phyloP scores from a whole-genome alignment of 2,888 invertebrate species.

The Muscina levida region DNA sequence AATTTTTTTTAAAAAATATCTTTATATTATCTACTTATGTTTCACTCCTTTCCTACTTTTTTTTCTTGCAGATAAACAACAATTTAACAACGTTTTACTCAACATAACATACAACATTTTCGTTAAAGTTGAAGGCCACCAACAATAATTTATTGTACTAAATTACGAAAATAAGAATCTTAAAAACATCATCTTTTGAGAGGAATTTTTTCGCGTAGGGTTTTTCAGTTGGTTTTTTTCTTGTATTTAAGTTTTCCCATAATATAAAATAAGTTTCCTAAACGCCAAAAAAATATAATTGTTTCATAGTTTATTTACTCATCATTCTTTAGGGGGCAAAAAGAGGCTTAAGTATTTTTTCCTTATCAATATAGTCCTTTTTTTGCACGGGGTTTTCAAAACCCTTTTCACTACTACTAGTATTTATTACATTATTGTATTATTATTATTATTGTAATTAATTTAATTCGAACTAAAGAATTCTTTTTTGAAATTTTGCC shows the following conservation, averaged over 20 bases:
- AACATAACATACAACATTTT: conserved; percentile 77
- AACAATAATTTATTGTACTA: conserved; percentile 54
- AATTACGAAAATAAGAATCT: conserved; percentile 61
- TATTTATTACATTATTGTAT: too few species aligned
- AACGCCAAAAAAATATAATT: conserved; percentile 13
- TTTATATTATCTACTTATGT: too few species aligned
- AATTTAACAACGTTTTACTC: conserved; percentile 68
- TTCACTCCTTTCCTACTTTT: conserved; percentile 24
- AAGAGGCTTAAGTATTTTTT: conserved; percentile 21
- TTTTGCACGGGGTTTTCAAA: too few species aligned
- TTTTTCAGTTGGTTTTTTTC: conserved; percentile 41
- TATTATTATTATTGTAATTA: too few species aligned
- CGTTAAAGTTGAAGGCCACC: conserved; percentile 68
- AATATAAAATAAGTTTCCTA: conserved; percentile 50
- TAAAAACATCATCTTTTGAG: conserved; percentile 54
- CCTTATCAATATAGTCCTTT: too few species aligned
- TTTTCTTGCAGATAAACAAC: conserved; percentile 71
- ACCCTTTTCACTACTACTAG: too few species aligned
- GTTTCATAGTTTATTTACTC: too few species aligned
- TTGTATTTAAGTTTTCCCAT: conserved; percentile 28
- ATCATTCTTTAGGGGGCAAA: too few species aligned
- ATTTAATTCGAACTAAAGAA: too few species aligned
- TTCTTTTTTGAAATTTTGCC: conserved; percentile 42
- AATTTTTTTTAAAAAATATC: too few species aligned
- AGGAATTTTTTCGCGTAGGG: conserved; percentile 20